Percentiles rank a stretch among this genome's conserved stretches.
These are phyloP conservation scores for Cabera pusaria DNA, from an alignment of 2,888 invertebrate genomes.

Conservation along the genomic window DNA sequence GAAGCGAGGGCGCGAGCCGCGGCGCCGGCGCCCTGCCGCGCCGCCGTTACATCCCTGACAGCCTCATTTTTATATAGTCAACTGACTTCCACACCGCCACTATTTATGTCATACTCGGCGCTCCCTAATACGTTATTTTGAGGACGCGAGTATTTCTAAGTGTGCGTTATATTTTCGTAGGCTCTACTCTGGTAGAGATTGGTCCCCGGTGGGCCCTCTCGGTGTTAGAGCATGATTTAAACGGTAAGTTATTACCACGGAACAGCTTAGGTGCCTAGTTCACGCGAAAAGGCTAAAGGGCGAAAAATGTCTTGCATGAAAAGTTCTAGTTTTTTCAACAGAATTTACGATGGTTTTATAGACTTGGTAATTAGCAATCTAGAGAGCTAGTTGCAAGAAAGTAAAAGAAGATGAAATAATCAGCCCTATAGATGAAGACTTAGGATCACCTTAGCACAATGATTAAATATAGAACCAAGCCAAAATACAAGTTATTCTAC, in stretches of 20 bases:
- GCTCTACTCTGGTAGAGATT: constrained; percentile 51
- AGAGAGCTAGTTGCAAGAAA: too few species aligned
- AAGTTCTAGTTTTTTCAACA: background rate
- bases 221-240: constrained; percentile 53
- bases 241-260: constrained; percentile 42
- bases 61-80: constrained; percentile 81
- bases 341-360: constrained; percentile 1
- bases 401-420: too few species aligned
- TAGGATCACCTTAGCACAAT: too few species aligned
- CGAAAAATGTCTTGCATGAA: constrained; percentile 23
- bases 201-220: constrained; percentile 53
- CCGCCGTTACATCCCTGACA: constrained; percentile 65
- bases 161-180: constrained; percentile 61
- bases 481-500: too few species aligned
- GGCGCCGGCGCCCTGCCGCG: constrained; percentile 76
- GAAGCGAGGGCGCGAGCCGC: constrained; percentile 58
- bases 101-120: constrained; percentile 79
- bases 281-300: constrained; percentile 13
- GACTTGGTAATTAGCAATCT: too few species aligned
- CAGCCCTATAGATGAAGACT: too few species aligned
- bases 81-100: constrained; percentile 80
- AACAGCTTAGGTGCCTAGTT: constrained; percentile 20
- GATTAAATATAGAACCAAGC: too few species aligned
- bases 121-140: constrained; percentile 77
- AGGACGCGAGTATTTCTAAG: constrained; percentile 71